Base-by-base conservation (phyloP, 2,888 invertebrate species). In the Prenolepis imparis region DNA sequence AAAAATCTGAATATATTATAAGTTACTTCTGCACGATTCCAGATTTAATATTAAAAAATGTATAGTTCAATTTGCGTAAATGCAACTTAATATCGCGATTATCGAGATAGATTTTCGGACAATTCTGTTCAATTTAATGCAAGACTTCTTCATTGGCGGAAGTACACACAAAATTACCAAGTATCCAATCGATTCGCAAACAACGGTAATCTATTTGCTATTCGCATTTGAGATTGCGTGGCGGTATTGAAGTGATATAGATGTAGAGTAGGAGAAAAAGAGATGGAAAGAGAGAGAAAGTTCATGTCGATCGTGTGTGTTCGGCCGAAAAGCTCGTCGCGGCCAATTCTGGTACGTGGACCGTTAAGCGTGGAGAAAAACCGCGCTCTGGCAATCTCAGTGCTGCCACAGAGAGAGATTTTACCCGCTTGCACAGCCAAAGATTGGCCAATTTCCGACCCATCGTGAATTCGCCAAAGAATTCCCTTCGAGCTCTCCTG, bases 361-460 rank as follows among this genome's bases (percentile, higher is more conserved):
- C 82, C 84, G 85, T 88, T 89, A 90, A 88, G 82, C 84, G 78
- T 52, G 55, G 59, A 80, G 86, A 88, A 90, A 88, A 90, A 88
- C 86, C 85, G 83, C 84, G 77, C 81, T 80, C 78, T 67, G 78
- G 88, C 87, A 89, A 91, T 88, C 87, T 87, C 86, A 68, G 64
- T 70, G 83, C 70, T 72, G 82, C 67, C 85, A 70, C 68, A 82
- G 68, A 84, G 73, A 84, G 73, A 84, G 78, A 87, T 87, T 86
- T 86, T 85, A 82, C 83, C 64, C 48, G 74, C 44, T 32, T 44
- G 75, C 61, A 36, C 82, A 83, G 72, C 77, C 75, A 86, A 84
- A 91, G 90, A 90, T 92, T 90, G 89, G 87, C 89, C 91, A 91
- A 91, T 92, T 92, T 92, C 91, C 90, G 87, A 84, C 74, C 81